Conservation (phyloP, 2,113 vertebrate species). For the Pelecanoides urinatrix region DNA sequence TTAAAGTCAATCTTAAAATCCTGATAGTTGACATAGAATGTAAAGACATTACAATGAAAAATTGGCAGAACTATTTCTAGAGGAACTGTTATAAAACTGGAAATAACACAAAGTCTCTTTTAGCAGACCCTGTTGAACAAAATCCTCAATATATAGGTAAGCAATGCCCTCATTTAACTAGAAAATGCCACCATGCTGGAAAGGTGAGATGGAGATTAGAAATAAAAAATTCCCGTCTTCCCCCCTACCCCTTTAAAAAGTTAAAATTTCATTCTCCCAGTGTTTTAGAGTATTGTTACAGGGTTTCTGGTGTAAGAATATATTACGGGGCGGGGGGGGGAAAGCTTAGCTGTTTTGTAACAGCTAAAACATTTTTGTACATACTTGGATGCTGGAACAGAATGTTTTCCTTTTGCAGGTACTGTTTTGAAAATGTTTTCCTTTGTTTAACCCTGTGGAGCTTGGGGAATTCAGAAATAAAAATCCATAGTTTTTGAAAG, state of each 20-base stretch:
- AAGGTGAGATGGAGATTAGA: neutral
- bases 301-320: neutral
- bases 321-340: fast-evolving
- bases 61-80: neutral
- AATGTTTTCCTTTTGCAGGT: neutral
- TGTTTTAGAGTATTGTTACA: neutral
- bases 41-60: neutral
- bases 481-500: neutral
- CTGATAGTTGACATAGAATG: neutral
- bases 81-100: neutral
- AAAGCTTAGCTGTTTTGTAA: neutral
- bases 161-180: neutral
- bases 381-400: neutral
- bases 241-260: neutral
- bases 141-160: neutral
- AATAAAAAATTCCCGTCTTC: neutral
- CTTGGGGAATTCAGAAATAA: neutral
- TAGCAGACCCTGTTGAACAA: neutral
- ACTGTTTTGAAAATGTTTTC: neutral
- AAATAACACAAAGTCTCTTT: neutral
- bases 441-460: neutral
- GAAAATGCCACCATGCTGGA: neutral
- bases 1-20: neutral
- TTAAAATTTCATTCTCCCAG: neutral
- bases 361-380: neutral